These are phyloP conservation scores for Boloria euphrosyne DNA, from an alignment of 2,888 invertebrate genomes.

Conservation along the genomic window DNA sequence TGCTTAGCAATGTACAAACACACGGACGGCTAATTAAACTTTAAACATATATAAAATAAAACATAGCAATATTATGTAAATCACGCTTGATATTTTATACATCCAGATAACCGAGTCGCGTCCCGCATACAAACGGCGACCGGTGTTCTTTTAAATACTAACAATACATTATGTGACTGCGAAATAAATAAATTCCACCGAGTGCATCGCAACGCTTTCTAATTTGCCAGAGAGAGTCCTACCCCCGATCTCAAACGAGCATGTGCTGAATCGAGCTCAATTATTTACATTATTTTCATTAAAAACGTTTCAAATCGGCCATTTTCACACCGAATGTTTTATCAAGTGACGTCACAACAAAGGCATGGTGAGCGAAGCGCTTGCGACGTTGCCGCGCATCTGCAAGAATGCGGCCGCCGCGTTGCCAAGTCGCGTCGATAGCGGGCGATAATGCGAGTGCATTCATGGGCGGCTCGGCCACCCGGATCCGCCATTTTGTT, in stretches of 20 bases:
- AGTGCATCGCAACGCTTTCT: constrained; percentile 20
- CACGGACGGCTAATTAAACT: neutral
- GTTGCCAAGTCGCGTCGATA: constrained; percentile 68
- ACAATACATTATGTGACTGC: constrained; percentile 12
- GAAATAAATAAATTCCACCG: constrained; percentile 18
- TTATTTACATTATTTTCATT: neutral
- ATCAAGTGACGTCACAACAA: constrained; percentile 68
- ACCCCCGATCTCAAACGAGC: constrained; percentile 7
- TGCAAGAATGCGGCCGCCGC: constrained; percentile 73
- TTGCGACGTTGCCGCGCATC: constrained; percentile 69
- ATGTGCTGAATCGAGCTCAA: neutral
- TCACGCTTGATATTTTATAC: constrained; percentile 23
- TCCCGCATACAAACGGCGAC: constrained; percentile 24
- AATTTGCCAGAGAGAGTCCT: constrained; percentile 6
- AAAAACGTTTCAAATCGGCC: constrained; percentile 22
- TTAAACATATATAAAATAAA: neutral
- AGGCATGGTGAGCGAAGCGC: constrained; percentile 59
- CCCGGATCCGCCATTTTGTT: constrained; percentile 65
- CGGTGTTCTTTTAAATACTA: constrained; percentile 15
- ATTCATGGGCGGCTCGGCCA: constrained; percentile 70
- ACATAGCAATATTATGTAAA: constrained; percentile 24
- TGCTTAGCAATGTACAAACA: too few species aligned
- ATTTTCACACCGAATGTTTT: constrained; percentile 64
- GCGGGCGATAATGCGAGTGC: constrained; percentile 70
- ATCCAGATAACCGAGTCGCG: constrained; percentile 21